Percentiles rank a stretch among this genome's conserved stretches.
Conservation (phyloP, 64 coral and sea anemone genomes). For the Anthopleura sola region DNA sequence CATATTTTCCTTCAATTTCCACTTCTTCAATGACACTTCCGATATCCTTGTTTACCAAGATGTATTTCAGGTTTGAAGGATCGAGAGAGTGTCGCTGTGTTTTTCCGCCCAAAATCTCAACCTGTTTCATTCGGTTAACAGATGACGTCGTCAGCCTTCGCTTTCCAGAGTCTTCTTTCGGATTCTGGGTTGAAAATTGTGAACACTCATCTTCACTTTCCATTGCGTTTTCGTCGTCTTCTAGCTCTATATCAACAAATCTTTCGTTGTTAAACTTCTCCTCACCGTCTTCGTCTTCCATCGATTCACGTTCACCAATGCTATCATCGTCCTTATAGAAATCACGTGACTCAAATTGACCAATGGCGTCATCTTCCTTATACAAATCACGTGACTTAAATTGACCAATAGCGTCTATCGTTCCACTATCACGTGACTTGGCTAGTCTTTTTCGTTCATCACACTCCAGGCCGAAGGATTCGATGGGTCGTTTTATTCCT, state of each 20-base stretch:
- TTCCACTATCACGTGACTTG: neutral
- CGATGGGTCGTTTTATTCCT: neutral
- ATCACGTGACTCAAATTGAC: too few species aligned
- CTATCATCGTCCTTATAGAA: neutral
- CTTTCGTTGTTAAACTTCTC: neutral
- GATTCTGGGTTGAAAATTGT: neutral
- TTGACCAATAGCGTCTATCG: too few species aligned
- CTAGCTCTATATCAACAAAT: neutral
- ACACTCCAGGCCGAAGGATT: neutral
- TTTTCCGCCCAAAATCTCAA: neutral
- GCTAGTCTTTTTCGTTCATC: neutral
- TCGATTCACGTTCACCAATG: neutral
- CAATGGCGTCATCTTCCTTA: too few species aligned
- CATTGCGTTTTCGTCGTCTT: neutral
- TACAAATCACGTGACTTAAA: neutral
- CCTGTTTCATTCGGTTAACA: neutral
- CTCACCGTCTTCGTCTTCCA: neutral
- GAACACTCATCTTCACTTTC: neutral
- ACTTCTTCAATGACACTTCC: slow-evolving; percentile 1
- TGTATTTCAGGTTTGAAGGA: neutral
- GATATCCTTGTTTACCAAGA: neutral
- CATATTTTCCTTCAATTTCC: neutral
- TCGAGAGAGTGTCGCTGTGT: neutral
- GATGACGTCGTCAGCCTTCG: neutral
- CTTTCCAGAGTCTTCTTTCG: neutral